Percentiles rank a stretch among this genome's conserved stretches.
Evolutionary conservation across 2,797 vertebrate species (phyloP).

Genomic region (Pantherophis vulpinus): DNA sequence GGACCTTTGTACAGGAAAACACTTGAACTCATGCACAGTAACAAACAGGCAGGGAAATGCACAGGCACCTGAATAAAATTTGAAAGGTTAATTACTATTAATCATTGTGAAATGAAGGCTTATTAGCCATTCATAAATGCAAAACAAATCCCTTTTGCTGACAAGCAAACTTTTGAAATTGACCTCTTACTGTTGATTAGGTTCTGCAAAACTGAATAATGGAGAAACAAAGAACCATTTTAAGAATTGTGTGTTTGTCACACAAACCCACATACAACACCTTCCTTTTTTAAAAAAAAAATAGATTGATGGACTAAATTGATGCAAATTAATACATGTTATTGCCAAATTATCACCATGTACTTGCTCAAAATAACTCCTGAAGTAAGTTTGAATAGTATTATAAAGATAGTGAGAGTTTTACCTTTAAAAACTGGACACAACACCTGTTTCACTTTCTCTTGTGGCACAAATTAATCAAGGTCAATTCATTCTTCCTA

Average conservation of each 20-base stretch:
- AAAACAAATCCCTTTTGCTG: constrained; percentile 66
- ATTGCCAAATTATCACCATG: neutral
- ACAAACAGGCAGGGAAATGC: constrained; percentile 48
- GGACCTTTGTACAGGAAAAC: constrained; percentile 39
- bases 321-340: neutral
- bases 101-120: constrained; percentile 59
- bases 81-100: constrained; percentile 69
- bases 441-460: neutral
- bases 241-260: neutral
- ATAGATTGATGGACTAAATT: neutral
- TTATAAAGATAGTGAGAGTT: neutral
- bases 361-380: neutral
- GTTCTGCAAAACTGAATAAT: constrained; percentile 34
- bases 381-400: neutral
- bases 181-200: constrained; percentile 40
- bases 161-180: constrained; percentile 64
- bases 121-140: constrained; percentile 68
- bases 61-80: constrained; percentile 55
- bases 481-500: neutral
- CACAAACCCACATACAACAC: neutral
- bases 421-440: neutral
- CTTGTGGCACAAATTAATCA: neutral
- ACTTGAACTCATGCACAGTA: constrained; percentile 24
- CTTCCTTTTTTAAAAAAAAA: neutral
- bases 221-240: constrained; percentile 33